phyloP scores from a whole-genome alignment of 2,797 vertebrate genomes.

The Myripristis murdjan region DNA sequence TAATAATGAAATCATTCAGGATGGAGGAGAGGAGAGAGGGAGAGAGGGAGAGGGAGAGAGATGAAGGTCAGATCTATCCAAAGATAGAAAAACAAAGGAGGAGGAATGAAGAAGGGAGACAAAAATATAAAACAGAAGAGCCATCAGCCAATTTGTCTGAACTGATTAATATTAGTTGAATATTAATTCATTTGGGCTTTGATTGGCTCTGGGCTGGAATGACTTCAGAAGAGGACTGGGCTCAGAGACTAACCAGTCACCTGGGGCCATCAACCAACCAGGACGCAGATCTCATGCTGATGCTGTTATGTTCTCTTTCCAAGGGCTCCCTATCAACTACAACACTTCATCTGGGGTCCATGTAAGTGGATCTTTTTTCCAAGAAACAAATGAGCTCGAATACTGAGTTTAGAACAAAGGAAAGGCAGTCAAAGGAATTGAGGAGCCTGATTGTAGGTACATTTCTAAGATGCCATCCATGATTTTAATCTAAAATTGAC shows the following conservation, averaged over 20 bases:
- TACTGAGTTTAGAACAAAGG: conserved; percentile 35
- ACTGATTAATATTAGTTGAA: conserved; percentile 84
- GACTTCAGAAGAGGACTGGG: conserved; percentile 72
- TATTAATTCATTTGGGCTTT: conserved; percentile 84
- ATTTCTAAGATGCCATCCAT: not conserved
- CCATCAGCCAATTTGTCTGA: conserved; percentile 83
- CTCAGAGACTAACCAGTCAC: conserved; percentile 78
- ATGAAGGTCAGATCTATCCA: conserved; percentile 85
- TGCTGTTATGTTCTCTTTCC: conserved; percentile 31
- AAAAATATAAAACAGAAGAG: conserved; percentile 81
- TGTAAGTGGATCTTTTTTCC: conserved; percentile 14
- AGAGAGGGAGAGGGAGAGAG: conserved; percentile 81
- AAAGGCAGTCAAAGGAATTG: not conserved
- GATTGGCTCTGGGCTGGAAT: conserved; percentile 85
- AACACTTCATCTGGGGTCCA: conserved; percentile 21
- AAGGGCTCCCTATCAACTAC: conserved; percentile 3
- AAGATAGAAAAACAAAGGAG: conserved; percentile 86
- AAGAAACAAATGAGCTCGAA: conserved; percentile 19
- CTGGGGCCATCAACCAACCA: conserved; percentile 44
- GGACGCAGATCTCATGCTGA: conserved; percentile 8
- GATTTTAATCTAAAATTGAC: not conserved
- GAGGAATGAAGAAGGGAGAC: conserved; percentile 84
- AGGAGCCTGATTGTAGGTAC: not conserved
- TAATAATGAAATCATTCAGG: conserved; percentile 89
- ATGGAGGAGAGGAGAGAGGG: conserved; percentile 86